Conservation (phyloP, 2,113 vertebrate genomes). For the Channa maculata region DNA sequence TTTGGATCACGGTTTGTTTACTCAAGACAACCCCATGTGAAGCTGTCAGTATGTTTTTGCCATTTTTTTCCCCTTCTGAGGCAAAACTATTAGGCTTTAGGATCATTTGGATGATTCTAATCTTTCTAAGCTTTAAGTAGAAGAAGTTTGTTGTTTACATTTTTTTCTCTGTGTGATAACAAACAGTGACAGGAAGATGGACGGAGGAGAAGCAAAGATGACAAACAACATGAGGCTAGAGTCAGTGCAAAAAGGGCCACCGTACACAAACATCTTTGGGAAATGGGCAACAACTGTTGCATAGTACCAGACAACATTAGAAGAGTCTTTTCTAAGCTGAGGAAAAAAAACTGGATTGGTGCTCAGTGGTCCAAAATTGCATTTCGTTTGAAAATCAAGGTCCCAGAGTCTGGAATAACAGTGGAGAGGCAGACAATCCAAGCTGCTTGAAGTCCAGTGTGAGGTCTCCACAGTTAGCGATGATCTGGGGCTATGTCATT, state of each 20-base stretch:
- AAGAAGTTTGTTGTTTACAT: conserved; percentile 28
- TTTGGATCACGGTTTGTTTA: conserved; percentile 74
- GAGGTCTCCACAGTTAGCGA: no score
- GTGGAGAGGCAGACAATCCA: no score
- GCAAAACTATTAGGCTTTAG: conserved; percentile 38
- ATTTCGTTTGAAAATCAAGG: no score
- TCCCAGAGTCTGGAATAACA: no score
- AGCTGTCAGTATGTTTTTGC: conserved; percentile 64
- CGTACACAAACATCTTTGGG: no score
- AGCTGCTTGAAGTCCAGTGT: no score
- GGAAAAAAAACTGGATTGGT: no score
- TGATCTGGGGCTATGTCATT: no score
- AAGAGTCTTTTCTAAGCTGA: no score
- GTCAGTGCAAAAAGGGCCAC: not conserved
- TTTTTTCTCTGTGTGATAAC: conserved; percentile 36
- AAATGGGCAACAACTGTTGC: no score
- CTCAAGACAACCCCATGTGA: conserved; percentile 71
- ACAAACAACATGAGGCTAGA: not conserved
- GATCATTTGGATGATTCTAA: conserved; percentile 49
- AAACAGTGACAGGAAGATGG: conserved; percentile 19
- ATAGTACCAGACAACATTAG: no score
- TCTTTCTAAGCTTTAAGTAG: conserved; percentile 33
- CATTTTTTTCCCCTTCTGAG: conserved; percentile 23
- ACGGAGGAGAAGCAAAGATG: conserved; percentile 7
- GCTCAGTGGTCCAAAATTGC: no score